Evolutionary conservation across 2,888 invertebrate species (phyloP).

Genomic region (Drosophila merina): DNA sequence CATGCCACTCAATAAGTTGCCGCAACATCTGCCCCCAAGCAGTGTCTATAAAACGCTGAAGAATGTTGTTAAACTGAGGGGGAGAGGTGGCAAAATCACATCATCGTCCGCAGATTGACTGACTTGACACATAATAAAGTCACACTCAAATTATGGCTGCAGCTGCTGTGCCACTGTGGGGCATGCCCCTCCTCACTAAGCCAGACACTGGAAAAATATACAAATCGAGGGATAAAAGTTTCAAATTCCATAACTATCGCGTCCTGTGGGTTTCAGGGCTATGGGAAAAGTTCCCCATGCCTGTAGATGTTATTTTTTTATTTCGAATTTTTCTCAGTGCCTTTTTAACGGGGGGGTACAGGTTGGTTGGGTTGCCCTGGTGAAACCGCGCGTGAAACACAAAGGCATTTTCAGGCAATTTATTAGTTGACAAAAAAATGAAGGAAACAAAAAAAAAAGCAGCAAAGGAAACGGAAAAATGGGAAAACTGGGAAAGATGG

Average conservation of each 20-base stretch:
- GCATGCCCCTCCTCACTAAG: not conserved
- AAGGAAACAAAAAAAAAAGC: conserved; percentile 24
- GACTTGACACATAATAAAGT: conserved; percentile 80
- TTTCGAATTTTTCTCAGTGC: conserved; percentile 7
- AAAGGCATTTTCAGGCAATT: conserved; percentile 76
- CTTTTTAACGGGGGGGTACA: conserved; percentile 13
- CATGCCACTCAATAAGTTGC: conserved; percentile 71
- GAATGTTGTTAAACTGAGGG: conserved; percentile 18
- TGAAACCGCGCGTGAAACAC: conserved; percentile 74
- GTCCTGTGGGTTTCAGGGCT: not conserved
- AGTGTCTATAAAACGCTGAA: conserved; percentile 31
- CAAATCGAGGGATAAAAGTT: not conserved
- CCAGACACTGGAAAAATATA: conserved; percentile 1
- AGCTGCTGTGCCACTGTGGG: conserved; percentile 42
- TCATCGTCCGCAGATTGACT: conserved; percentile 73
- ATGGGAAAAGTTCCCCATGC: not conserved
- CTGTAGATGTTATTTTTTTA: not conserved
- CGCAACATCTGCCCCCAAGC: conserved; percentile 39
- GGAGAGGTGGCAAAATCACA: conserved; percentile 39
- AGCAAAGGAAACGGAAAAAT: conserved; percentile 28
- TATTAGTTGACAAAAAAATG: conserved; percentile 64
- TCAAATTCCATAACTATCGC: not conserved
- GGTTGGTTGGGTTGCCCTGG: conserved; percentile 63
- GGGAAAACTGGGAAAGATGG: conserved; percentile 8
- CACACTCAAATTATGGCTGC: conserved; percentile 71